phyloP scores from a whole-genome alignment of 1,140 invertebrate genomes.

The Halesus radiatus region DNA sequence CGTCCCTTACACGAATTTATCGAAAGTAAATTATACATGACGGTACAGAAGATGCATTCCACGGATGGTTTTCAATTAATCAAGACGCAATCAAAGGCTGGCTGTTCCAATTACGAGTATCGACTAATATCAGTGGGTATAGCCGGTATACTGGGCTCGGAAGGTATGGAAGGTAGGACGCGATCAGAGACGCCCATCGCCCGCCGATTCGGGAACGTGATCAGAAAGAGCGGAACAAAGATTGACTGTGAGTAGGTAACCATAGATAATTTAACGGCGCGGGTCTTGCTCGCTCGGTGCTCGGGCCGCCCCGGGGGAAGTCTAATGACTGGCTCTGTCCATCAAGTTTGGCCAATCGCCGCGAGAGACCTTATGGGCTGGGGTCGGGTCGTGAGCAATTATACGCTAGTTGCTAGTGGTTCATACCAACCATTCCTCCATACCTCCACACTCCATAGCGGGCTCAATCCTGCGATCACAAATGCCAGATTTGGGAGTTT shows the following conservation, averaged over 20 bases:
- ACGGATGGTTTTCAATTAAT: too few species aligned
- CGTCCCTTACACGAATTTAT: too few species aligned
- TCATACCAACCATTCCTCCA: too few species aligned
- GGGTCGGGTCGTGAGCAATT: conserved; percentile 54
- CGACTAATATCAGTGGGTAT: too few species aligned
- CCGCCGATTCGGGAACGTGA: conserved; percentile 12
- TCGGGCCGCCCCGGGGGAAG: conserved; percentile 46
- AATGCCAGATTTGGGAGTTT: conserved; percentile 25
- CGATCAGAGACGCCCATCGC: conserved; percentile 10
- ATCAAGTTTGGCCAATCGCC: conserved; percentile 54
- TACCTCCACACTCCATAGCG: background rate
- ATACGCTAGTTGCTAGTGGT: conserved; percentile 21
- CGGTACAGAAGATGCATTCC: too few species aligned
- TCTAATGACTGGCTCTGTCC: conserved; percentile 55
- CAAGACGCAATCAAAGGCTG: too few species aligned
- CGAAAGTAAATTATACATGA: too few species aligned
- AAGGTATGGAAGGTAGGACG: background rate
- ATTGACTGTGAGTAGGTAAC: conserved; percentile 34
- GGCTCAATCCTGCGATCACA: conserved; percentile 14
- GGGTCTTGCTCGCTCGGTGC: conserved; percentile 23
- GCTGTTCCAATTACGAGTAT: too few species aligned
- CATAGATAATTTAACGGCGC: conserved; percentile 56
- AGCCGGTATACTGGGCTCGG: too few species aligned
- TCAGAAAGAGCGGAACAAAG: conserved; percentile 14
- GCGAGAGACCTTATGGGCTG: conserved; percentile 36